Conservation (phyloP, 2,797 vertebrate genomes). For the Potorous gilbertii region DNA sequence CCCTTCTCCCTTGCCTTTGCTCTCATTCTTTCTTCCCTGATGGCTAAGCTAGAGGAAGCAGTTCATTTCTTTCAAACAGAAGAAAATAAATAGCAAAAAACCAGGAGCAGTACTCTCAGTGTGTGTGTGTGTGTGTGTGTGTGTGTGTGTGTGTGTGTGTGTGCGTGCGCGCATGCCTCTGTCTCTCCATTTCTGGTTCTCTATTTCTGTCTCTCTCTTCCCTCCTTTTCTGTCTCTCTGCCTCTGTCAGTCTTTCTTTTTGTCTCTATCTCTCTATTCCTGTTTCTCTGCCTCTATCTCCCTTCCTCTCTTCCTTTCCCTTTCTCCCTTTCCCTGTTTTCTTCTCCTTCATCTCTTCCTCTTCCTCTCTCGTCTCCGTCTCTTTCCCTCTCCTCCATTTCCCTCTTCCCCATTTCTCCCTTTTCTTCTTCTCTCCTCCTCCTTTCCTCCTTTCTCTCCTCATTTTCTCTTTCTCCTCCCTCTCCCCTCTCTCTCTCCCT, state of each 20-base stretch:
- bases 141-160: too few relatives aligned
- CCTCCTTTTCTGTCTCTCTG: too few relatives aligned
- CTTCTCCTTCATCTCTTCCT: background rate
- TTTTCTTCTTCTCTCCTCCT: background rate
- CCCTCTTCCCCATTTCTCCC: background rate
- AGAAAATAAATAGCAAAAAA: background rate
- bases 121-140: background rate
- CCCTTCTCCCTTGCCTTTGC: background rate
- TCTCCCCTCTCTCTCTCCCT: too few relatives aligned
- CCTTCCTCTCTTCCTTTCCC: background rate
- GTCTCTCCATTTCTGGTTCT: background rate
- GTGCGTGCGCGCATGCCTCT: too few relatives aligned
- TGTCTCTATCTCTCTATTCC: background rate
- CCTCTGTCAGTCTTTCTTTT: background rate
- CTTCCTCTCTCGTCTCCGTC: background rate
- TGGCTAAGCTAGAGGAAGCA: background rate
- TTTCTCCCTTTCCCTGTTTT: background rate
- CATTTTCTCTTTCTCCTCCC: accelerated
- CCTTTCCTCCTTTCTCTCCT: too few relatives aligned
- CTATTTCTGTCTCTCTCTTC: background rate
- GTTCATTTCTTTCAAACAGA: background rate
- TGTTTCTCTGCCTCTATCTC: background rate
- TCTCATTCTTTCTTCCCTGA: background rate
- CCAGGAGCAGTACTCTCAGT: background rate
- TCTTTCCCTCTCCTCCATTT: too few relatives aligned